Conservation (phyloP, 2,797 vertebrate genomes). For the Euthynnus affinis region DNA sequence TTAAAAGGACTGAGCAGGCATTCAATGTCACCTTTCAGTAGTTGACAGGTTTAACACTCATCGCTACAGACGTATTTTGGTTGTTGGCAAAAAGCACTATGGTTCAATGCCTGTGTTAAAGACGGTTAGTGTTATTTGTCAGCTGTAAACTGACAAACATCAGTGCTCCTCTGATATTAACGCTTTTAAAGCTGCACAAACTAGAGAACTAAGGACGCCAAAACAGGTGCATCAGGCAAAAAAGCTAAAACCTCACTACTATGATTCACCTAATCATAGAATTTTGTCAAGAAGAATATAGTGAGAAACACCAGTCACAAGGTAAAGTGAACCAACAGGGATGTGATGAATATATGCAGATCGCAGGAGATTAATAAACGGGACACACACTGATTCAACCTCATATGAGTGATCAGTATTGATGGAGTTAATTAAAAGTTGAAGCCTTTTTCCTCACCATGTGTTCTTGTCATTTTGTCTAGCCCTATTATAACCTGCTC, state of each 20-base stretch:
- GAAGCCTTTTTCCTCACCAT: neutral
- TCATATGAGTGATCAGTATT: neutral
- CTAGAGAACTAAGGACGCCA: neutral
- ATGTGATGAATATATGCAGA: constrained; percentile 6
- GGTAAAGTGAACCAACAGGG: constrained; percentile 16
- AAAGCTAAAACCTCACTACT: constrained; percentile 1
- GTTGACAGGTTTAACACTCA: neutral
- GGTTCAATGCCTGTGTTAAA: neutral
- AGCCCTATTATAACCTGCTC: constrained; percentile 41
- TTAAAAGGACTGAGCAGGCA: neutral
- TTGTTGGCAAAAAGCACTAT: neutral
- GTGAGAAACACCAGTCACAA: constrained; percentile 2
- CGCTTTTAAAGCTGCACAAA: constrained; percentile 6
- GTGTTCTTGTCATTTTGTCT: constrained; percentile 12
- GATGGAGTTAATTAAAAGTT: constrained; percentile 15
- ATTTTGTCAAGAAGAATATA: neutral
- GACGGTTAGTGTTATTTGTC: neutral
- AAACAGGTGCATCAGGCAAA: neutral
- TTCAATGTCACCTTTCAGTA: neutral
- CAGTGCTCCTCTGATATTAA: neutral
- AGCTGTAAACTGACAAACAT: constrained; percentile 5
- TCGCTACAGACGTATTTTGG: neutral
- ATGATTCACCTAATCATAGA: no score
- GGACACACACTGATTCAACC: neutral
- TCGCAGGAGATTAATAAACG: neutral